phyloP scores from a whole-genome alignment of 1,140 invertebrate genomes.

The Nebria ingens region DNA sequence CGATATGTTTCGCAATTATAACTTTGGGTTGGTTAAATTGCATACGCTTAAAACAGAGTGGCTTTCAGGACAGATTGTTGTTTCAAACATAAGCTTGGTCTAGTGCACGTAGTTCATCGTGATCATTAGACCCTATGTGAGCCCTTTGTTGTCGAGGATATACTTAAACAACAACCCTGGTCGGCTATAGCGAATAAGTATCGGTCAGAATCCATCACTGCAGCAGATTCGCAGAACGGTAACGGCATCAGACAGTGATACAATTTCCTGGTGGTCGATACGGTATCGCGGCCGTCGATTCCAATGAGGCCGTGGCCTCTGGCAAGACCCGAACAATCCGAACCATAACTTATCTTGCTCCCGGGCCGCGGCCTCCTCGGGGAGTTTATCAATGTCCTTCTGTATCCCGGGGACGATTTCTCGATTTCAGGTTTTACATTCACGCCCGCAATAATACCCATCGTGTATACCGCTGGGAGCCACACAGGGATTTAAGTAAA shows the following conservation, averaged over 20 bases:
- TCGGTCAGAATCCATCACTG: not conserved
- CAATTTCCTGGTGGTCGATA: conserved; percentile 4
- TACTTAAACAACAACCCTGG: not conserved
- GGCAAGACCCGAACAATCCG: conserved; percentile 3
- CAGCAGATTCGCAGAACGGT: not conserved
- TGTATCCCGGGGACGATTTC: not conserved
- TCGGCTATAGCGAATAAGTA: not conserved
- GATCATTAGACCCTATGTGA: not conserved
- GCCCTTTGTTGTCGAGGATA: not conserved
- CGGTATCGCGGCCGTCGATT: not conserved
- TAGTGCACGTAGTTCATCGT: not conserved
- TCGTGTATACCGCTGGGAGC: not conserved
- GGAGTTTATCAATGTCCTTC: conserved; percentile 5
- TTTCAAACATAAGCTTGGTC: too few species aligned
- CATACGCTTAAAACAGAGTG: too few species aligned
- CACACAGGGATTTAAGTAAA: not conserved
- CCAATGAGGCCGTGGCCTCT: not conserved
- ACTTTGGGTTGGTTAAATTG: too few species aligned
- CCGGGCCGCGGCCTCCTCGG: not conserved
- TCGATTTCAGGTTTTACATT: conserved; percentile 3
- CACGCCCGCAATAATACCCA: not conserved
- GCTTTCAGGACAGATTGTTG: too few species aligned
- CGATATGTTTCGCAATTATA: too few species aligned
- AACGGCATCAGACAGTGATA: conserved; percentile 2
- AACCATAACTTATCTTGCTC: conserved; percentile 1